These are phyloP conservation scores for Acanthurus lineatus DNA, from an alignment of 2,797 vertebrate species.

Conservation along the genomic window DNA sequence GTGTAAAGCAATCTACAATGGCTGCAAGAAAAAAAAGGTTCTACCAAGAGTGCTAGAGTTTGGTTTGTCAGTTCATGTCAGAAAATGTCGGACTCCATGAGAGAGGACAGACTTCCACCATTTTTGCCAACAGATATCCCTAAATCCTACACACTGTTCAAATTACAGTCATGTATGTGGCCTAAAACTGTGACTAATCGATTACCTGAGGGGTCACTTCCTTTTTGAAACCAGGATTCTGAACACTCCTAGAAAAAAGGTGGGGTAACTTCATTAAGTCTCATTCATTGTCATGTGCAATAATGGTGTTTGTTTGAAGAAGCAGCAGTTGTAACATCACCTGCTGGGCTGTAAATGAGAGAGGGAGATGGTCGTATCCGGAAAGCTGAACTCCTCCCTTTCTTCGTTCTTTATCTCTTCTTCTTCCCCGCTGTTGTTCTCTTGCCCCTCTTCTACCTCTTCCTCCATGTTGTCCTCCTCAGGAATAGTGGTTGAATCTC, in stretches of 20 bases:
- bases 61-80: no score
- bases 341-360: constrained; percentile 93
- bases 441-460: constrained; percentile 12
- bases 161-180: background rate
- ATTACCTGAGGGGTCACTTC: constrained; percentile 85
- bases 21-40: no score
- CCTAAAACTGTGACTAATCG: background rate
- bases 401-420: constrained; percentile 54
- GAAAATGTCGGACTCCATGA: no score
- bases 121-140: no score
- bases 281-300: background rate
- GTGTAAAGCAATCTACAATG: no score
- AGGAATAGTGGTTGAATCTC: constrained; percentile 13
- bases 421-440: constrained; percentile 53
- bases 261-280: background rate
- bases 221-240: constrained; percentile 81
- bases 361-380: constrained; percentile 94
- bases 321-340: constrained; percentile 72
- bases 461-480: constrained; percentile 37
- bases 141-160: background rate
- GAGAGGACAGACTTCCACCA: no score
- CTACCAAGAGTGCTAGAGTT: no score
- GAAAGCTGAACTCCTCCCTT: constrained; percentile 86
- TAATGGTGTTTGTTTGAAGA: background rate
- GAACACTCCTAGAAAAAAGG: constrained; percentile 69